Base-by-base conservation (phyloP, 2,113 vertebrate genomes). In the Sylvia atricapilla region DNA sequence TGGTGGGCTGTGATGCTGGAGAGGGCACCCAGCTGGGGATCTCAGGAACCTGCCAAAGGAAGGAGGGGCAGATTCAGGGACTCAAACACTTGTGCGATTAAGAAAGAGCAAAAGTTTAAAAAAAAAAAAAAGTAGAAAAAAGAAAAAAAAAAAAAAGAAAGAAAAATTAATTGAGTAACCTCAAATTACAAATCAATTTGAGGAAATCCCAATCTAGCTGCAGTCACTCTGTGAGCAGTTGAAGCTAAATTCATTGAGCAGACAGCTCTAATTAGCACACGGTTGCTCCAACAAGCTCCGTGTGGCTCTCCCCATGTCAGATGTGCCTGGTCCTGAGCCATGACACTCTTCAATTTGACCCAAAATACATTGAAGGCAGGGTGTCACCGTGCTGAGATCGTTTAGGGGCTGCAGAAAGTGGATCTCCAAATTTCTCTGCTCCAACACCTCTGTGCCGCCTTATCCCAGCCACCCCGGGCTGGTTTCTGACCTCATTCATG, bases 121-220 rank as follows among this genome's bases (percentile, higher is more conserved):
- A 10, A 25, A 4, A n/a, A 46, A 24, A 58, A n/a, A 58, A 58
- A 14, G 10, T 7, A n/a, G 21, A 30, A 23, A 28, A 4, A 17
- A 44, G 30, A 11, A 21, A 31, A 43, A 20, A 21, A 20, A 22
- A 33, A 49, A 27, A 23, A 33, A 33, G n/a, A n/a, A 23, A 41
- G 9, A 85, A 84, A 91, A 91, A 94, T 95, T 97, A 96, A 95
- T 96, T 95, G 94, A 96, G 93, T 96, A 97, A 97, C 96, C 96
- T 97, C 94, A 97, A 97, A 97, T 92, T 96, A 97, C 93, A 95
- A 96, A 96, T 96, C 94, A 96, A 90, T 95, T 96, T 95, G 93
- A 95, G 86, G 94, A 96, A 96, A 96, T 97, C 95, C 95, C 93
- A 96, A 49, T 80, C 96, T 92, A 92, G 73, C 77, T 68, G 73